These are phyloP conservation scores for Onychorhynchus coronatus DNA, from an alignment of 2,113 vertebrate genomes.

Conservation along the genomic window DNA sequence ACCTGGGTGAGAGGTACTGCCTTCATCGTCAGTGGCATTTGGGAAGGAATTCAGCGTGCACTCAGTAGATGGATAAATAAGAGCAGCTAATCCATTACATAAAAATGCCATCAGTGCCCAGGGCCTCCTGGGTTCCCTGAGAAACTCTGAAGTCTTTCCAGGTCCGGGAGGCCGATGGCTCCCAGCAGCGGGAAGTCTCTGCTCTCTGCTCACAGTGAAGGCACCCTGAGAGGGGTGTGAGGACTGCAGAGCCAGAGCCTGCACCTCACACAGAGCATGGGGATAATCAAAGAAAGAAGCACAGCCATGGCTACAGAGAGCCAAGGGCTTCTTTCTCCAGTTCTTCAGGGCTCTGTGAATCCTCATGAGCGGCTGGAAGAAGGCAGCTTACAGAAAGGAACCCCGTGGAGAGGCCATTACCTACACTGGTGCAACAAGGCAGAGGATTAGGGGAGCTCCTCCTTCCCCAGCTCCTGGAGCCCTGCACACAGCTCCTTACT, in stretches of 20 bases:
- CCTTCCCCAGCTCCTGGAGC: not conserved
- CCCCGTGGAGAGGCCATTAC: accelerated
- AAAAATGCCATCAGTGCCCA: not conserved
- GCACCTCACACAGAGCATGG: not conserved
- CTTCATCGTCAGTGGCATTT: not conserved
- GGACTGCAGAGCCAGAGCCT: not conserved
- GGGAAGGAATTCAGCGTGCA: not conserved
- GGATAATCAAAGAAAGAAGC: not conserved
- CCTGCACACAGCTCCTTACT: not conserved
- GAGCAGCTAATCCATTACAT: not conserved
- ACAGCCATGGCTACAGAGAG: not conserved
- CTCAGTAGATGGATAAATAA: not conserved
- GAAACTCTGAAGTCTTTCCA: not conserved
- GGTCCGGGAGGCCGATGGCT: not conserved
- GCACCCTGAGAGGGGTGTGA: not conserved
- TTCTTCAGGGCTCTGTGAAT: not conserved
- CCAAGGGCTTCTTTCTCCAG: not conserved
- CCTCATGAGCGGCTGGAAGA: not conserved
- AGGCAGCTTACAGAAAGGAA: not conserved
- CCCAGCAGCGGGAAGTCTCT: not conserved
- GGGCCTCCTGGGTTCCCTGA: not conserved
- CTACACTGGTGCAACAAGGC: not conserved
- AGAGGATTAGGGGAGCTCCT: not conserved
- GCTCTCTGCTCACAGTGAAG: not conserved
- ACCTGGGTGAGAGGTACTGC: not conserved